phyloP scores from a whole-genome alignment of 1,140 invertebrate genomes.

The Ladona fulva region DNA sequence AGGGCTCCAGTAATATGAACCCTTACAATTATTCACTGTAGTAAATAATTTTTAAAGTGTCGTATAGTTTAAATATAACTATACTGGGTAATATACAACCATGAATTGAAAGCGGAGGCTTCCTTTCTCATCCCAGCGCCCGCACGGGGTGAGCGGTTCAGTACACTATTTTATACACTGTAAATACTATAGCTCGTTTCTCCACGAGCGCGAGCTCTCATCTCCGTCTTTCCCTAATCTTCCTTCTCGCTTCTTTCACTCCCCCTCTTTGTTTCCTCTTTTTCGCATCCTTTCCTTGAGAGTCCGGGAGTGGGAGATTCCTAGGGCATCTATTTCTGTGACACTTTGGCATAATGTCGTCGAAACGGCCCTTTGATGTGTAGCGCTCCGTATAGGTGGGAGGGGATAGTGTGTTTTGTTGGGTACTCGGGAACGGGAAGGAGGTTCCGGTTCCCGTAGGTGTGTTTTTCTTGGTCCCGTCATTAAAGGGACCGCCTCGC shows the following conservation, averaged over 20 bases:
- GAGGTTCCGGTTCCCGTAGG: background rate
- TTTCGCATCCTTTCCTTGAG: background rate
- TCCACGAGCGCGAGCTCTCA: background rate
- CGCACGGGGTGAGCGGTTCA: too few species aligned
- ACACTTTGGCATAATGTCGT: constrained; percentile 9
- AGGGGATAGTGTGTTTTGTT: background rate
- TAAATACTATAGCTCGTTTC: background rate
- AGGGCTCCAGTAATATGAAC: too few species aligned
- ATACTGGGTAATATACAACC: too few species aligned
- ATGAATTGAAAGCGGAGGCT: too few species aligned
- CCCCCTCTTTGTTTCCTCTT: background rate
- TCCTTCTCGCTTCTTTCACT: background rate
- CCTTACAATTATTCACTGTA: too few species aligned
- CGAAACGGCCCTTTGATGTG: background rate
- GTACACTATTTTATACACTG: too few species aligned
- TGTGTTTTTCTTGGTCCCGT: background rate
- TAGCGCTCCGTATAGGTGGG: background rate
- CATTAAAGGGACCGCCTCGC: too few species aligned
- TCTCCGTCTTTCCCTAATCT: background rate
- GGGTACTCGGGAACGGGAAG: background rate
- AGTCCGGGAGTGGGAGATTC: background rate
- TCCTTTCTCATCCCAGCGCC: too few species aligned
- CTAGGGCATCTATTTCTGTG: background rate
- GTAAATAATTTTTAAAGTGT: too few species aligned
- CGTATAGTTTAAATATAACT: too few species aligned